phyloP scores from a whole-genome alignment of 2,888 invertebrate species.

The Pocota personata region DNA sequence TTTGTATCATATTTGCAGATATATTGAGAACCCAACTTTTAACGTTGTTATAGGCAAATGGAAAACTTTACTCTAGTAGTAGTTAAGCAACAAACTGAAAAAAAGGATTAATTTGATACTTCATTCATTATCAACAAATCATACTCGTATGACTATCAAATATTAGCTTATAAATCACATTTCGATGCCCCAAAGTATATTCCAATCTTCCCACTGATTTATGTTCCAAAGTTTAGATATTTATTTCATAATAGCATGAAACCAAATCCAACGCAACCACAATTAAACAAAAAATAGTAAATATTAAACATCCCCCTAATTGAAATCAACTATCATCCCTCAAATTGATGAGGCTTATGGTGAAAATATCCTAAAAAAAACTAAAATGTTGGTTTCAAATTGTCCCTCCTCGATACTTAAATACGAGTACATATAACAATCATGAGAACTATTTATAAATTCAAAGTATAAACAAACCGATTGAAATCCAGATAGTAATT shows the following conservation, averaged over 20 bases:
- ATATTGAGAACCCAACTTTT: too few relatives aligned
- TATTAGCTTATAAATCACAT: not conserved
- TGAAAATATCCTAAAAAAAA: not conserved
- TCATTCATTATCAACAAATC: too few relatives aligned
- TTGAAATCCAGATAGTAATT: not conserved
- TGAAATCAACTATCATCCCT: not conserved
- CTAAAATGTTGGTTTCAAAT: too few relatives aligned
- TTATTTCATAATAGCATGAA: slow-evolving; percentile 1
- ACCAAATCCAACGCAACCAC: not conserved
- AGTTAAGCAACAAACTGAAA: too few relatives aligned
- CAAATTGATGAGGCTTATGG: not conserved
- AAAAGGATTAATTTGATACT: too few relatives aligned
- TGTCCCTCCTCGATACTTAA: not conserved
- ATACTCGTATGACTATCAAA: too few relatives aligned
- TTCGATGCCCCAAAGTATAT: not conserved
- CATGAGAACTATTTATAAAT: slow-evolving; percentile 12
- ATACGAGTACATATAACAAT: not conserved
- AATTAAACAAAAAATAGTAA: not conserved
- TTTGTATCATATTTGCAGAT: too few relatives aligned
- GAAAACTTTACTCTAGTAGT: too few relatives aligned
- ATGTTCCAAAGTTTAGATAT: not conserved
- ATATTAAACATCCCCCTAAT: not conserved
- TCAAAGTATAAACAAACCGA: not conserved
- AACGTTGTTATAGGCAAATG: too few relatives aligned
- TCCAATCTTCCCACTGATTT: not conserved